Evolutionary conservation across 1,140 invertebrate species (phyloP), one percentile per base, ranked within the genome.

Genomic region (Psilanteris sp.): DNA sequence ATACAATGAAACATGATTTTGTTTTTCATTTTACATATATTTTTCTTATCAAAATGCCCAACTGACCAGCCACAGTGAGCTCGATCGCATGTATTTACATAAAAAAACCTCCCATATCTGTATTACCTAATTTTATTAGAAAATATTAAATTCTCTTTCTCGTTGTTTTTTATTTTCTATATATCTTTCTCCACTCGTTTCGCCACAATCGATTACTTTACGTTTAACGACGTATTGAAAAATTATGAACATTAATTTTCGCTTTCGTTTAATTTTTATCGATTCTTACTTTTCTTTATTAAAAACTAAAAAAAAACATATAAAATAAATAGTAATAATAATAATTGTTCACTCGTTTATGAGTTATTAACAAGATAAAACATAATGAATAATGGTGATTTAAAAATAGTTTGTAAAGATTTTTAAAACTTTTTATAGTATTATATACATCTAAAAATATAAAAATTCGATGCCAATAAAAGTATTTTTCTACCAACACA

Each of bases 1-100:
- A 16, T 73, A 73, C 70, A 73, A 72, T 24, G 43, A 73, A 57
- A 62, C 16, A 52, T 48, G n/a, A 39, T 13, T 22, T 57, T 64
- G 11, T 57, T 32, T 37, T 54, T 29, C 37, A 34, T 67, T 67
- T 48, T 39, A 39, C 41, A 44, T 46, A 39, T 50, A 57, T 9
- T 73, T 70, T 59, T 29, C 4, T 41, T 64, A 66, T 71, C 72
- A 72, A 79, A 84, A 84, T 82, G 81, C 77, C 79, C 79, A 66
- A 81, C 81, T 81, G 79, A 83, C 57, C 79, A 83, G 77, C 79
- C 82, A 82, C 80, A 82, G 77, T 78, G 79, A 83, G 75, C 79
- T 79, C 29, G 29, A 59, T 61, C 55, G 78, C 64, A 29, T 82
- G 6, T 70, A 85, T 83, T 80, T 82, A 83, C 81, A 74, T n/a